Evolutionary conservation across 2,888 invertebrate genomes (phyloP).

Genomic region (Nomada fucata): DNA sequence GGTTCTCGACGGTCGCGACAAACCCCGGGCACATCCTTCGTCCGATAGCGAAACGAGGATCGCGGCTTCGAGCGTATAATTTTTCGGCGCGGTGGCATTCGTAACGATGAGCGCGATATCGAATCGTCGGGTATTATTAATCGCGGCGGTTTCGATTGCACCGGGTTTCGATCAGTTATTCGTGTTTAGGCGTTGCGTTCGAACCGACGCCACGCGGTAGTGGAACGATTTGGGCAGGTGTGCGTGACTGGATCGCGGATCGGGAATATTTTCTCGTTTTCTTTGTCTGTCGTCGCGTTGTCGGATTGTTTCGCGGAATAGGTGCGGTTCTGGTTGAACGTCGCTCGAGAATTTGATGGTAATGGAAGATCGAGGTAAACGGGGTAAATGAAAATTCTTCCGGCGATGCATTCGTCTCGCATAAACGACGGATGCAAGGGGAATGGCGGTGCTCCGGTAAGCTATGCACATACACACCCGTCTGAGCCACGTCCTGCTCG

Average conservation of each 20-base stretch:
- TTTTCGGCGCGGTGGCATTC: neutral
- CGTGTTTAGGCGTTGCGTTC: no score
- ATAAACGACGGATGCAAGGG: slow-evolving; percentile 20
- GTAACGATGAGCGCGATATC: neutral
- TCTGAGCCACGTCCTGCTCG: slow-evolving; percentile 61
- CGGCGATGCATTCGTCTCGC: slow-evolving; percentile 2
- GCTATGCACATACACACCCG: slow-evolving; percentile 49
- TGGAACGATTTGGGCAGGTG: no score
- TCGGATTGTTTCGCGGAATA: no score
- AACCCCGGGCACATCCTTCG: slow-evolving; percentile 10
- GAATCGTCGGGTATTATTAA: neutral
- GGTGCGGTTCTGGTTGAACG: no score
- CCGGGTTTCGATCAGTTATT: no score
- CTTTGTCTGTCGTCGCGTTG: no score
- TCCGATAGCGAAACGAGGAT: slow-evolving; percentile 2
- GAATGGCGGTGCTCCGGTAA: slow-evolving; percentile 12
- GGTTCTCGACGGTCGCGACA: slow-evolving; percentile 27
- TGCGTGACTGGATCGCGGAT: no score
- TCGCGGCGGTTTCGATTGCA: neutral
- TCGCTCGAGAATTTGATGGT: no score
- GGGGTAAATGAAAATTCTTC: slow-evolving; percentile 5
- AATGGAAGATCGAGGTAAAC: neutral
- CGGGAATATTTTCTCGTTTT: no score
- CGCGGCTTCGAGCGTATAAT: neutral
- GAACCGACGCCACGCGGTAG: no score